Evolutionary conservation across 2,888 invertebrate species (phyloP), one percentile per base, ranked within the genome.

Genomic region (Xiphydria camelus): DNA sequence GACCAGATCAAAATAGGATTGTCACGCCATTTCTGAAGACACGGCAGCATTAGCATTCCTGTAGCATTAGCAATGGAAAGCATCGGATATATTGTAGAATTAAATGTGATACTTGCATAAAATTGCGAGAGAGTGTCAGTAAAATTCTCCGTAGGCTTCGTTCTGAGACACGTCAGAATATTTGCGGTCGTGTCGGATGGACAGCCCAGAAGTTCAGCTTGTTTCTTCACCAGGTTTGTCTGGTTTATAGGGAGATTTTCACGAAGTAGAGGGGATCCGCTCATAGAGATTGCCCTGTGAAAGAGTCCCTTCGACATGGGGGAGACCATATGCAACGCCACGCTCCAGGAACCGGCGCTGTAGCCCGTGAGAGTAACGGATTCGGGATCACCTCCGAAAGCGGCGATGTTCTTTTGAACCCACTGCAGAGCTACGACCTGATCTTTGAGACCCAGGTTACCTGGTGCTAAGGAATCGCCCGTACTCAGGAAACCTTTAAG

Each of bases 241-340:
- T 82, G 83, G 51, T 83, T 68, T 0, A 65, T 41, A 0, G 80
- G 78, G 12, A 83, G 64, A 1, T 80, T 76, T 69, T 78, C 79
- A 34, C 82, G 81, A 1, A 80, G 78, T 1, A 79, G 77, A 0
- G 80, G 78, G 0, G 85, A 79, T 1, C 82, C 85, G 61, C 86
- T 85, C 82, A 86, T 83, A 0, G 83, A 79, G 9, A 87, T 82
- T 0, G 79, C 87, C 41, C 82, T 80, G 63, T 87, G 85, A 70
- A 87, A 87, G 0, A 88, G 71, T 41, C 83, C 83, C 70, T 78
- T 77, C 2, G 83, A 82, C 80, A 86, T 81, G 0, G 85, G 83
- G 1, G 86, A 85, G 2, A 45, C 35, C 45, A 56, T 19, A 55
- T 78, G 78, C 10, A 76, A 48, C 9, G 67, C 64, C 1, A 76